phyloP scores from a whole-genome alignment of 2,113 vertebrate species.

The Pristiophorus japonicus region DNA sequence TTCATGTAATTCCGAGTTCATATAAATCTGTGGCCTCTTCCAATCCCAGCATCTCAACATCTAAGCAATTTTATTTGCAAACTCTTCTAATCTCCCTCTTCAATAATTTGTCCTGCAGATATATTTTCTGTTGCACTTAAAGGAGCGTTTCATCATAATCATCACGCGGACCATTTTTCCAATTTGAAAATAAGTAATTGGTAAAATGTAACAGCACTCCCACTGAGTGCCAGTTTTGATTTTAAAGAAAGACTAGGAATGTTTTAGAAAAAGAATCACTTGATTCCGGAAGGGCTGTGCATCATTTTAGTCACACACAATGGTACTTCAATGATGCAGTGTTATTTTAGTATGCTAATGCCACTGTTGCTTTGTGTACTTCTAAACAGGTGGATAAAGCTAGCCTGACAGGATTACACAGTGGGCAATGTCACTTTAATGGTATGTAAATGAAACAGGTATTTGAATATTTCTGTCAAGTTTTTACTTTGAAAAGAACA shows the following conservation, averaged over 20 bases:
- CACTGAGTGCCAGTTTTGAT: not conserved
- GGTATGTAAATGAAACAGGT: not conserved
- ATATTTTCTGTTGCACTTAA: not conserved
- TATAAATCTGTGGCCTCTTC: not conserved
- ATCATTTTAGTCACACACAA: not conserved
- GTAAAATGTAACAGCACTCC: not conserved
- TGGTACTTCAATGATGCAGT: not conserved
- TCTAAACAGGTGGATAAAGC: not conserved
- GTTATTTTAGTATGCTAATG: not conserved
- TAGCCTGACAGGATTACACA: not conserved
- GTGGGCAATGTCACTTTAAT: not conserved
- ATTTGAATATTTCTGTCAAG: not conserved
- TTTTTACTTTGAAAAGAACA: not conserved
- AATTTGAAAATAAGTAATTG: not conserved
- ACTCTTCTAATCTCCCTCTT: not conserved
- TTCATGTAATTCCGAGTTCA: not conserved
- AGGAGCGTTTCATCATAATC: not conserved
- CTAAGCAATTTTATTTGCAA: slow-evolving; percentile 6
- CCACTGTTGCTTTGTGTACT: not conserved
- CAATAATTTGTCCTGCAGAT: slow-evolving; percentile 8
- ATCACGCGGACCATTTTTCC: not conserved
- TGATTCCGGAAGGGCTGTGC: not conserved
- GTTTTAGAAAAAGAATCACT: not conserved
- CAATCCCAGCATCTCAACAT: not conserved
- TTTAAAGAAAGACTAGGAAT: not conserved